A percentile compares a stretch with the other conserved stretches of the same genome.
Conservation (phyloP, 2,113 vertebrate species). For the human region DNA sequence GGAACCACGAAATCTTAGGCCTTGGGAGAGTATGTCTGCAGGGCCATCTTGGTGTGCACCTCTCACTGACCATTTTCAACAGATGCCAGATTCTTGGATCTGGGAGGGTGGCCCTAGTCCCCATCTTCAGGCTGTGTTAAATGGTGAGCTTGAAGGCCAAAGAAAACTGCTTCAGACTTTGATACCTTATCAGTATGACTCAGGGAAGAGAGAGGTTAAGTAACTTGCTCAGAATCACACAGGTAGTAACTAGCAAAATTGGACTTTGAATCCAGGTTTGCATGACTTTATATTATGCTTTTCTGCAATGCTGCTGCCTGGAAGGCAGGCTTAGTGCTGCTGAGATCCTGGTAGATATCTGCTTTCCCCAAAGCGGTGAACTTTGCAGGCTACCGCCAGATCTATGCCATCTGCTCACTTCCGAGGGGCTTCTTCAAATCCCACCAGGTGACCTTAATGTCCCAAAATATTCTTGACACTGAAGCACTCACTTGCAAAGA, state of each 20-base stretch:
- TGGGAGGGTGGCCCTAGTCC: background rate
- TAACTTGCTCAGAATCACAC: background rate
- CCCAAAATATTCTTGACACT: background rate
- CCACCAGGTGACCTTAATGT: background rate
- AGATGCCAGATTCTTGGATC: background rate
- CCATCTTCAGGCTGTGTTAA: background rate
- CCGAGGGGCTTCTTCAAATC: background rate
- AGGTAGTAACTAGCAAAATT: background rate
- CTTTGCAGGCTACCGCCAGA: background rate
- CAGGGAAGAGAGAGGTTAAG: background rate
- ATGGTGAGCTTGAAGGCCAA: background rate
- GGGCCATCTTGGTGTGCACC: fast-evolving
- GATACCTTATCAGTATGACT: background rate
- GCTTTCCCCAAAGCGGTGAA: background rate
- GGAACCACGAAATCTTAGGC: background rate
- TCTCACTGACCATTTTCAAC: background rate
- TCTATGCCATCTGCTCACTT: background rate
- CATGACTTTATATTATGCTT: background rate
- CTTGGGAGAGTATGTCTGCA: background rate
- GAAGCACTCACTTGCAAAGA: background rate
- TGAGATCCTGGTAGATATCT: background rate
- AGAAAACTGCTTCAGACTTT: background rate
- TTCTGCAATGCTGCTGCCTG: background rate
- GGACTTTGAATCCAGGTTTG: background rate
- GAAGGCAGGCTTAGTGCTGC: background rate